Base-by-base conservation (phyloP, 1,140 invertebrate species). In the Stratiolaelaps scimitus region DNA sequence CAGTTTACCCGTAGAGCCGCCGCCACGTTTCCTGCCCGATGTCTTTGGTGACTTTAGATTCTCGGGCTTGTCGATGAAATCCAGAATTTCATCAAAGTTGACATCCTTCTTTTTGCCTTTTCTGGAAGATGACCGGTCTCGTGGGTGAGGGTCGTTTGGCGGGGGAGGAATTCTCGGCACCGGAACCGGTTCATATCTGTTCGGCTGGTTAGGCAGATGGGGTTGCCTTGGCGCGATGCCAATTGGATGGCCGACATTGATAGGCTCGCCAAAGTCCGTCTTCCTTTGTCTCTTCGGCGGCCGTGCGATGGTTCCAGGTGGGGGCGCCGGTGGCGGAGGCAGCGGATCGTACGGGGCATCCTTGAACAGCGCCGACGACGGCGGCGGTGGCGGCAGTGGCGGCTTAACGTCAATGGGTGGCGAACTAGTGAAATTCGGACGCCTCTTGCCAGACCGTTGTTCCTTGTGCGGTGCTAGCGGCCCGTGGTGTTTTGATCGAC, bases 151-250 rank as follows among this genome's bases (percentile, higher is more conserved):
- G 23, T 60, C 53, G 20, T n/a, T 60, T 19, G 53, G 0, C 26
- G 53, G 53, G 26, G 34, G 26, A 2, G 13, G 6, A 34, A 60
- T 26, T 23, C 53, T 15, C 2, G 53, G 13, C n/a, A 23, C 53
- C 34, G 53, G 53, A 60, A 60, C 53, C 26, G 53, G 53, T 60
- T 60, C 53, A 34, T 29, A 60, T 2, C 53, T 15, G 23, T 60
- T 60, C 23, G 53, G 53, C 4, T 60, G 53, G 10, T 60, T 60
- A 2, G 53, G 53, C 10, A 60, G 53, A 60, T 60, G 53, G 13
- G 53, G 53, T 23, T 60, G 53, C 2, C 53, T 17, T 6, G 23
- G 53, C 20, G 53, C 15, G 23, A 60, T 26, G 1, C n/a, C 53
- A 60, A 60, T 23, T 5, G 26, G 26, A 29, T 29, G 53, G 17